Percentiles rank a stretch among this genome's conserved stretches.
Conservation (phyloP, 2,797 vertebrate species). For the Oceanodroma leucorhoa region DNA sequence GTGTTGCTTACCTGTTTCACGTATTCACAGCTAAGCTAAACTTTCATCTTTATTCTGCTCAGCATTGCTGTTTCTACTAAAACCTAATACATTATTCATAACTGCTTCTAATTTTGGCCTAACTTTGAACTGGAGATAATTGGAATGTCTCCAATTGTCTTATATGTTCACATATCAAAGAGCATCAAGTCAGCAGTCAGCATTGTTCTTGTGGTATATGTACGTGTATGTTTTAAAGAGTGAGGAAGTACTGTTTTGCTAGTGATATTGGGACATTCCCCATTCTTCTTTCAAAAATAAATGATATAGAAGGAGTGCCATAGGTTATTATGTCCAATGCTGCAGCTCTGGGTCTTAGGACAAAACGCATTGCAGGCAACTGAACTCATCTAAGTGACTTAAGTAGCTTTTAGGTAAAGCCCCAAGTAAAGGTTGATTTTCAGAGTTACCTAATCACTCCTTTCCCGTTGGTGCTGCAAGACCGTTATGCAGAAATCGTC, state of each 20-base stretch:
- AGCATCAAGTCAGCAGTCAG: neutral
- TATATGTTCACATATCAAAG: conserved; percentile 32
- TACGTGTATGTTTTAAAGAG: neutral
- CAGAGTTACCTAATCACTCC: neutral
- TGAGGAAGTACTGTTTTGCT: neutral
- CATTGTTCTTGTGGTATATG: neutral
- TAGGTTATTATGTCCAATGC: neutral
- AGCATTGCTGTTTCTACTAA: conserved; percentile 19
- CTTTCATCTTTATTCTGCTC: conserved; percentile 51
- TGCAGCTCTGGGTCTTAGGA: neutral
- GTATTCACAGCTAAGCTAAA: neutral
- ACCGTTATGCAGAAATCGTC: accelerated
- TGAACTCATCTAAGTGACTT: neutral
- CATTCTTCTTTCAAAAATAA: neutral
- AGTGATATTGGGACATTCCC: neutral
- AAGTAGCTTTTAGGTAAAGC: neutral
- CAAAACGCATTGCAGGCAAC: neutral
- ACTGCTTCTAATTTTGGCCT: conserved; percentile 55
- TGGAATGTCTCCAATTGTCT: conserved; percentile 41
- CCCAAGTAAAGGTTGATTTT: neutral
- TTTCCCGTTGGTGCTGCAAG: neutral
- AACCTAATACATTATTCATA: conserved; percentile 60
- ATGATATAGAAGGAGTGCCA: neutral
- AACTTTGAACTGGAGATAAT: conserved; percentile 65
- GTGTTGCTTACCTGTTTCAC: conserved; percentile 1